A percentile compares a stretch with the other conserved stretches of the same genome.
These are phyloP conservation scores for Dendronephthya gigantea DNA, from an alignment of 64 coral and sea anemone genomes.

Conservation along the genomic window DNA sequence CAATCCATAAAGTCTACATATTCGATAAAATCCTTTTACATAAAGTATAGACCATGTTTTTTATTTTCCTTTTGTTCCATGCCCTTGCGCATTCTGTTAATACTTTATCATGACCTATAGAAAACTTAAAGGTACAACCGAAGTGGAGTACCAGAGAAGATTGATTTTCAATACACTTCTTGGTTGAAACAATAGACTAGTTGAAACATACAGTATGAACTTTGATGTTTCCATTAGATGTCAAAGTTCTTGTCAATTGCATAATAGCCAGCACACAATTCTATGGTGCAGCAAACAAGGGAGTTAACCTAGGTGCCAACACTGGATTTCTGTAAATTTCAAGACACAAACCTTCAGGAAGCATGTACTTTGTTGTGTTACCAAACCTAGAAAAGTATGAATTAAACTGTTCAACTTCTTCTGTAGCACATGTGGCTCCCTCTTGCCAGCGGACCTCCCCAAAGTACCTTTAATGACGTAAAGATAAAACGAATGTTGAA, in stretches of 20 bases:
- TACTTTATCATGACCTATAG: conserved; percentile 50
- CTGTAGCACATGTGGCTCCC: conserved; percentile 46
- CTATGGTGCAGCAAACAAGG: too few relatives aligned
- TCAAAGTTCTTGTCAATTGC: too few relatives aligned
- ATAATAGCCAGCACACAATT: too few relatives aligned
- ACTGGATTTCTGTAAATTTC: too few relatives aligned
- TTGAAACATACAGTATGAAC: too few relatives aligned
- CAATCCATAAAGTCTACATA: not conserved
- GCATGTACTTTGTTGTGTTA: conserved; percentile 61
- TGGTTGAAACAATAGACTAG: too few relatives aligned
- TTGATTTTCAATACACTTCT: too few relatives aligned
- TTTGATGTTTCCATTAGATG: too few relatives aligned
- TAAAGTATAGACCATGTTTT: conserved; percentile 14
- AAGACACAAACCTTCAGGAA: conserved; percentile 38
- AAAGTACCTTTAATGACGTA: too few relatives aligned
- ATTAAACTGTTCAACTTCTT: conserved; percentile 70
- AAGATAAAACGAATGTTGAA: not conserved
- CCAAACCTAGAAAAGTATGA: conserved; percentile 41
- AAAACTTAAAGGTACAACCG: too few relatives aligned
- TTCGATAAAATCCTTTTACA: conserved; percentile 25
- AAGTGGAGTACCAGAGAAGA: too few relatives aligned
- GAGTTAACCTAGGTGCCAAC: too few relatives aligned
- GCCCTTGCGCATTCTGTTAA: conserved; percentile 49
- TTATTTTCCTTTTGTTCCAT: conserved; percentile 61
- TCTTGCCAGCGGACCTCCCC: conserved; percentile 64